Conservation (phyloP, 2,888 invertebrate species). For the Campopleginae sp. region DNA sequence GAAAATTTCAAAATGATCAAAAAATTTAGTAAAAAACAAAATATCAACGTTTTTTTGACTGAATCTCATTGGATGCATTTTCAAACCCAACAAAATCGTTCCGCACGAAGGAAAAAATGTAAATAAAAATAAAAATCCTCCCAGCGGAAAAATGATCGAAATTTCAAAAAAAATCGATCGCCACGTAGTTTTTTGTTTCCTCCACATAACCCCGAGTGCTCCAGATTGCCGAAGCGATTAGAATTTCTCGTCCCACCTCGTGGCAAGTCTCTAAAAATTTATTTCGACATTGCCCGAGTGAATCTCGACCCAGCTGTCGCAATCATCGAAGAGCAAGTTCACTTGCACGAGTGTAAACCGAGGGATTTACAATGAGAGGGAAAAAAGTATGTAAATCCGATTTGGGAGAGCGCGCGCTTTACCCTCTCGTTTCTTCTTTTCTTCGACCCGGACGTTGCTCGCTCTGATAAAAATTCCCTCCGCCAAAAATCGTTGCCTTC, state of each 20-base stretch:
- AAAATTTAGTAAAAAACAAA: too few species aligned
- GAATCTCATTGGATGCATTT: too few species aligned
- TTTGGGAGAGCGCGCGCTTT: slow-evolving; percentile 11
- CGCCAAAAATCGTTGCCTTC: slow-evolving; percentile 2
- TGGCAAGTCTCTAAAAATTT: not conserved
- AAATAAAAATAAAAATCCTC: not conserved
- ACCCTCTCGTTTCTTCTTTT: slow-evolving; percentile 9
- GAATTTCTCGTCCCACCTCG: not conserved
- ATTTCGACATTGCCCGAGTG: not conserved
- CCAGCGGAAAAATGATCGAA: not conserved
- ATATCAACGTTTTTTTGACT: too few species aligned
- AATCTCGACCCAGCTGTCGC: not conserved
- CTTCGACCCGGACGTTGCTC: not conserved
- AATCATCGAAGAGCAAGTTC: not conserved
- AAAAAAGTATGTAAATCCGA: not conserved
- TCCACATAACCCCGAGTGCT: too few species aligned
- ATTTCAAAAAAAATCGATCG: too few species aligned
- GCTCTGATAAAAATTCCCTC: slow-evolving; percentile 5
- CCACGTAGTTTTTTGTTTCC: too few species aligned
- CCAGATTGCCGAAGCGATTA: not conserved
- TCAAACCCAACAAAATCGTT: not conserved
- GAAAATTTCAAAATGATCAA: too few species aligned
- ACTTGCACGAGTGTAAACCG: not conserved
- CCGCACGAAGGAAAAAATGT: not conserved
- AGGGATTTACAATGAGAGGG: not conserved